These are phyloP conservation scores for Colinus virginianus DNA, from an alignment of 2,113 vertebrate genomes.

Conservation along the genomic window DNA sequence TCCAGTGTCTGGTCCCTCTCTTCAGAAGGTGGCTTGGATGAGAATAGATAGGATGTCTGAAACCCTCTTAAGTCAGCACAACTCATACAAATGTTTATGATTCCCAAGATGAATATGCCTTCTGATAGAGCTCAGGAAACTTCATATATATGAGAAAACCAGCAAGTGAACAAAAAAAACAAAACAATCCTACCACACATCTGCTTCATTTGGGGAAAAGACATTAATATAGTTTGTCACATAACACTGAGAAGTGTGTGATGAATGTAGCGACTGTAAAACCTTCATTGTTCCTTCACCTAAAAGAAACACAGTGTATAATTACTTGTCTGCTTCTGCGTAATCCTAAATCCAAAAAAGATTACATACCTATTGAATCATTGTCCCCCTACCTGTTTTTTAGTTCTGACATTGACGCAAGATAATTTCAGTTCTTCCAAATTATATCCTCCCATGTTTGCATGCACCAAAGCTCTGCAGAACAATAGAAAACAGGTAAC, in stretches of 20 bases:
- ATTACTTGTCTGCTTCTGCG: slow-evolving; percentile 59
- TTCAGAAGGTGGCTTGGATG: background rate
- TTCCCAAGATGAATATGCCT: background rate
- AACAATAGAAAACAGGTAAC: background rate
- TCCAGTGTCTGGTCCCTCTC: background rate
- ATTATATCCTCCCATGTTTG: background rate
- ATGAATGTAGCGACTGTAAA: slow-evolving; percentile 52
- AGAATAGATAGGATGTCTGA: background rate
- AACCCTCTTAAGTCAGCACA: slow-evolving; percentile 1
- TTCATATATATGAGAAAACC: slow-evolving; percentile 30
- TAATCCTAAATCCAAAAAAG: slow-evolving; percentile 44
- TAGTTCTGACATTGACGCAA: background rate
- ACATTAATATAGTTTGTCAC: slow-evolving; percentile 72
- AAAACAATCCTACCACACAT: slow-evolving; percentile 52
- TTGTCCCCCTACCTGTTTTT: background rate
- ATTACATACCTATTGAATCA: slow-evolving; percentile 13
- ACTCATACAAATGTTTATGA: slow-evolving; percentile 29
- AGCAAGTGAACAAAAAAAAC: slow-evolving; percentile 18
- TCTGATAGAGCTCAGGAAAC: slow-evolving; percentile 31
- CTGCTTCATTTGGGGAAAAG: slow-evolving; percentile 67
- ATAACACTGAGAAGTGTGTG: slow-evolving; percentile 55
- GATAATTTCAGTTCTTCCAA: background rate
- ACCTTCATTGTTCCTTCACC: slow-evolving; percentile 45
- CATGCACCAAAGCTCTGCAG: background rate
- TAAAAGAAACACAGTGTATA: slow-evolving; percentile 42